Conservation (phyloP, 92 coral and sea anemone species). For the Epizoanthus scotinus region DNA sequence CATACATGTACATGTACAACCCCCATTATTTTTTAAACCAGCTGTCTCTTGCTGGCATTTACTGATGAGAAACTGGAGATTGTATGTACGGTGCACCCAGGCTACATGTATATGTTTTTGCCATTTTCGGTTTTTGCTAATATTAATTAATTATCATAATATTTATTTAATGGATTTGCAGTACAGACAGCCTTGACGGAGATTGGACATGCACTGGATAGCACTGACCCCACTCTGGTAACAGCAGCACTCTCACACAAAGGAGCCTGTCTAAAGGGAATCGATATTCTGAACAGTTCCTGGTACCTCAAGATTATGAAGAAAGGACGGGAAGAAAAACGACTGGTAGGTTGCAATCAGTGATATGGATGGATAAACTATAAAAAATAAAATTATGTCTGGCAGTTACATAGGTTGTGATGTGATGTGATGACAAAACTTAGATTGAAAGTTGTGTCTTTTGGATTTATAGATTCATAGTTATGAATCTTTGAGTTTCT, state of each 20-base stretch:
- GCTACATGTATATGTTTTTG: not conserved
- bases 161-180: conserved; percentile 9
- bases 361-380: not conserved
- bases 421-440: no score
- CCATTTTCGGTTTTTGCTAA: not conserved
- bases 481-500: no score
- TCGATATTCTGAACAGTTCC: conserved; percentile 58
- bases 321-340: conserved; percentile 61
- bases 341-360: conserved; percentile 55
- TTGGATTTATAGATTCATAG: no score
- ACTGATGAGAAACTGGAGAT: no score
- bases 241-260: conserved; percentile 56
- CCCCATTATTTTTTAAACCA: no score
- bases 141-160: not conserved
- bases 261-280: conserved; percentile 65
- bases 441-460: no score
- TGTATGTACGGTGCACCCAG: no score
- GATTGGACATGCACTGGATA: conserved; percentile 72
- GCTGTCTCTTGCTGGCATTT: no score
- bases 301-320: conserved; percentile 85
- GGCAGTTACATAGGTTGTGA: no score
- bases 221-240: conserved; percentile 60
- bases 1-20: not conserved
- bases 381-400: no score
- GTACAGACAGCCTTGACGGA: conserved; percentile 59